Evolutionary conservation across 2,888 invertebrate genomes (phyloP), one percentile per base, ranked within the genome.

Genomic region (Colostygia pectinataria): DNA sequence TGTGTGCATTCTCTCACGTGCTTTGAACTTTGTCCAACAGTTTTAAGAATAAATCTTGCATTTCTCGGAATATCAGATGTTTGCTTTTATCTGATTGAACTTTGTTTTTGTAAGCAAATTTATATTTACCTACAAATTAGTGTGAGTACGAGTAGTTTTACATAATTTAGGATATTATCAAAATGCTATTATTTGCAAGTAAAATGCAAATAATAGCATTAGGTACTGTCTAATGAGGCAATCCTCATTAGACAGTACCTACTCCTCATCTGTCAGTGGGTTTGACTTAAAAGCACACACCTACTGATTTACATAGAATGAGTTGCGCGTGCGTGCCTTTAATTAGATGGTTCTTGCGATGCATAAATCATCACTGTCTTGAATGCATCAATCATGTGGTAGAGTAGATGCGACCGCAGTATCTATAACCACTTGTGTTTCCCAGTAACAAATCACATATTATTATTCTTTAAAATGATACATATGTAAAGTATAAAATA

Each of bases 251-350:
- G 9, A 15, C 5, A 5, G 5, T 13, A 34, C 23, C 10, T 15
- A 15, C 23, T 9, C 31, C 29, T 15, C 18, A 28, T 36, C 34
- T 36, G 8, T 24, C 36, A 10, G 24, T 41, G 36, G 37, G 37
- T 10, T 12, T 31, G 5, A 24, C 18, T 31, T 28, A 28, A 31
- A 32, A 29, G 36, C 9, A 46, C 39, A 39, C 41, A 43, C 43
- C 47, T 53, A 32, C 42, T 39, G 20, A 83, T 83, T 81, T 77
- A 81, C 83, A 82, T 81, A 81, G 77, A 84, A 83, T 83, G 73
- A 76, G 31, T 20, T 77, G 77, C 77, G 75, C 74, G 55, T 77
- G 75, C 74, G 55, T 63, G 74, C 66, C 72, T 68, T 74, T 83
- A 84, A 84, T 85, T 83, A 84, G 80, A 77, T 71, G 71, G 73